phyloP scores from a whole-genome alignment of 2,888 invertebrate species.

The Nycteola revayana region DNA sequence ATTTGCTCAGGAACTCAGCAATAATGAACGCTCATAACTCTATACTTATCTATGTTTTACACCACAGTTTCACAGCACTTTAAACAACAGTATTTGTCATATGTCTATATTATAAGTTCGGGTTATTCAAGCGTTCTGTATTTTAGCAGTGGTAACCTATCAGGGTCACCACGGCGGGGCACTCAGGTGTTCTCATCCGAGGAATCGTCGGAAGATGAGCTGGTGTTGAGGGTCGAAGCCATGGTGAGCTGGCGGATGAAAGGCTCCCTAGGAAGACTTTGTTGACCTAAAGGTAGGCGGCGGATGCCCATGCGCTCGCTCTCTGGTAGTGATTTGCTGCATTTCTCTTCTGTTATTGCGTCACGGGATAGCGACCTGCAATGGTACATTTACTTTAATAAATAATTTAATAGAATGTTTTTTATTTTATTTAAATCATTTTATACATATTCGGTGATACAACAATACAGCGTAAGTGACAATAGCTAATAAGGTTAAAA shows the following conservation, averaged over 20 bases:
- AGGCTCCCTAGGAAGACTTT: conserved; percentile 82
- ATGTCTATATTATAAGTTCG: not conserved
- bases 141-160: conserved; percentile 75
- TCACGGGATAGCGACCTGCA: conserved; percentile 83
- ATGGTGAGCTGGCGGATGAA: conserved; percentile 83
- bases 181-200: conserved; percentile 79
- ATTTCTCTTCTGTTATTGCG: conserved; percentile 88
- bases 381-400: no score
- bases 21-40: conserved; percentile 11
- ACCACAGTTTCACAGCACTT: conserved; percentile 60
- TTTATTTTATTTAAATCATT: no score
- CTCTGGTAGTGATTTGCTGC: conserved; percentile 83
- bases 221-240: conserved; percentile 84
- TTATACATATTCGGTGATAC: no score
- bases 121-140: conserved; percentile 69
- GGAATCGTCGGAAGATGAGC: conserved; percentile 82
- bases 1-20: no score
- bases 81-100: conserved; percentile 29
- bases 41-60: conserved; percentile 25
- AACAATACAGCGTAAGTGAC: no score
- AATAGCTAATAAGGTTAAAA: no score
- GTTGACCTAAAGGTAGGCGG: conserved; percentile 78
- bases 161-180: conserved; percentile 73
- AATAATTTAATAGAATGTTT: no score
- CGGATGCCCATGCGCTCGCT: conserved; percentile 78